Base-by-base conservation (phyloP, 2,797 vertebrate species). In the Saxicola maurus region DNA sequence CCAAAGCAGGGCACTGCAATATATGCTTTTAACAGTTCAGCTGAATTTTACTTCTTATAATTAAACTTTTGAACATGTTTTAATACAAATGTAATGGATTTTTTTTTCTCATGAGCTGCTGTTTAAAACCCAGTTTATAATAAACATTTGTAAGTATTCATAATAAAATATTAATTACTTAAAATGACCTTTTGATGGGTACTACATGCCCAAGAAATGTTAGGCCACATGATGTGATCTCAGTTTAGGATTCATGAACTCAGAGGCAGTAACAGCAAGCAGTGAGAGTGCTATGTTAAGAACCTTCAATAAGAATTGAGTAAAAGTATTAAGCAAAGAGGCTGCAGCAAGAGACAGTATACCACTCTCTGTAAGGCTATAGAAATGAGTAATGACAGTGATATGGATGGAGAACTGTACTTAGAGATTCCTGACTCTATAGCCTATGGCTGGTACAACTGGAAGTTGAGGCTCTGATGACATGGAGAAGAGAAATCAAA, bases 151-250 rank as follows among this genome's bases (percentile, higher is more conserved):
- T 90, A 94, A 92, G 66, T 72, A 66, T 92, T 94, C 94, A 91
- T 95, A 96, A 97, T 94, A 95, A 96, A 97, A 96, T 94, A 97
- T 93, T 95, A 96, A 96, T 96, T 90, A 73, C 69, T 84, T 82
- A 31, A 94, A 96, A 96, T 92, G 78, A 89, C 82, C 89, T 94
- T 96, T 93, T 91, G 93, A 94, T 72, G 90, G 76, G 81, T 84
- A 51, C 35, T 88, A 74, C 62, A 27, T 16, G 60, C 92, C 86
- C 81, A 56, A 87, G 82, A 86, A 93, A 89, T 28, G 18, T 45
- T 74, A 71, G 46, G 28, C 27, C 86, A 83, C 48, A 35, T 35
- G 31, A 91, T 38, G 24, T 19, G 40, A 82, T 82, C 72, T 94
- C 85, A 66, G 35, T 53, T 78, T 73, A 81, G 68, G 42, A 94